Base-by-base conservation (phyloP, 2,113 vertebrate species). In the Coreoperca whiteheadi region DNA sequence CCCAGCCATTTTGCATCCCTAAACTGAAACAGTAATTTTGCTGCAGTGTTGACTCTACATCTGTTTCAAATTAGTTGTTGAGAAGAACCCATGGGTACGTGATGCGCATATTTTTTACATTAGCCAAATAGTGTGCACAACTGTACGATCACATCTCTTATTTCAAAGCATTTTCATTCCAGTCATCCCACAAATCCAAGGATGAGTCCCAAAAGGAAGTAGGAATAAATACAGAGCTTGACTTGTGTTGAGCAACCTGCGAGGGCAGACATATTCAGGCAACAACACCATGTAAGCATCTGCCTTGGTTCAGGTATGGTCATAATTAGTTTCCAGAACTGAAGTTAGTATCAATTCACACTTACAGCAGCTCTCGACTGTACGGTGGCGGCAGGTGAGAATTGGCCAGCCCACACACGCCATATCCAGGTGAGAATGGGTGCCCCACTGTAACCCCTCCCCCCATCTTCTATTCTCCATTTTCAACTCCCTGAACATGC, bases 401-500 rank as follows among this genome's bases (percentile, higher is more conserved):
- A 91, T 91, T 91, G 84, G 20, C 76, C 73, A 65, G 23, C 88
- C 77, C 85, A 86, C 87, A 87, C 75, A 48, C n/a, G 8, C 60
- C 39, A 73, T 21, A 73, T 80, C 79, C 76, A 84, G 84, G 91
- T 88, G 91, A 92, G 67, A 85, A 85, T 68, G 46, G 46, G 18
- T 56, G 66, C 77, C 69, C 66, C 77, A 46, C 56, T 77, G 56
- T 69, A 77, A 86, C 66, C 85, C 70, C 83, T 75, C 87, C 79
- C 75, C 67, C 77, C 51, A 63, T 81, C 77, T 61, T 78, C 54
- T 21, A 75, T 75, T 74, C 89, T 91, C 77, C 76, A 61, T 82
- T 85, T 89, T 54, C 89, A 93, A 87, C 77, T 94, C 91, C 93
- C 91, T 81, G 80, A 91, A 88, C 92, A 89, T 87, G 82, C 73